These are phyloP conservation scores for Cervus canadensis DNA, from an alignment of 2,113 vertebrate genomes.

Conservation along the genomic window DNA sequence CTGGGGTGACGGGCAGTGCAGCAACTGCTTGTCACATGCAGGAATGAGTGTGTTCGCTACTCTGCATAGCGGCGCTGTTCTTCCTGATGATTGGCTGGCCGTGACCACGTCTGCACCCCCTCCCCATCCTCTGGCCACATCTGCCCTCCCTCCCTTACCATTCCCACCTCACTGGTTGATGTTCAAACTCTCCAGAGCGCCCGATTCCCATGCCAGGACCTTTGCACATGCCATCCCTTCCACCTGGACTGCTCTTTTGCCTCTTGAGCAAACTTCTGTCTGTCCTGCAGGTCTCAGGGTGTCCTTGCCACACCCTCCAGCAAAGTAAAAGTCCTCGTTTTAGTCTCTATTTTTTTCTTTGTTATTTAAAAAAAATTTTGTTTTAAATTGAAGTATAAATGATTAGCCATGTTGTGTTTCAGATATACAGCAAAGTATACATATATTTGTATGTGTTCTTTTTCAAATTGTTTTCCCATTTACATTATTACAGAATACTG, in stretches of 20 bases:
- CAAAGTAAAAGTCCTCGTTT: background rate
- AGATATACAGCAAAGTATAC: background rate
- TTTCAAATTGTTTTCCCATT: background rate
- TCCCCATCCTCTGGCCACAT: background rate
- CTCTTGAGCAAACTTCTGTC: background rate
- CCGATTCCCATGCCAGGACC: background rate
- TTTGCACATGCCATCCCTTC: background rate
- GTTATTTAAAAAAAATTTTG: background rate
- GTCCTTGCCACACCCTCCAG: background rate
- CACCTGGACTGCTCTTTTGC: background rate
- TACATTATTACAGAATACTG: background rate
- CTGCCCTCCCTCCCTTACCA: background rate
- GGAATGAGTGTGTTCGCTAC: background rate
- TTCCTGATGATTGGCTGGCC: background rate
- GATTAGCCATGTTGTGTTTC: background rate
- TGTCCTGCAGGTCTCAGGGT: background rate
- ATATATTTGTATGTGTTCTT: background rate
- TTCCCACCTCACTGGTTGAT: background rate
- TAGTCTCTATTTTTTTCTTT: background rate
- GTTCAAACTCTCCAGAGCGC: background rate
- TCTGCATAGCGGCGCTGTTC: background rate
- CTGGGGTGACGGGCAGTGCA: background rate
- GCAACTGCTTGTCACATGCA: too few relatives aligned
- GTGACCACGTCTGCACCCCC: background rate
- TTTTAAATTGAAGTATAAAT: background rate